Conservation (phyloP, 2,888 invertebrate species). For the Chymomyza caudatula region DNA sequence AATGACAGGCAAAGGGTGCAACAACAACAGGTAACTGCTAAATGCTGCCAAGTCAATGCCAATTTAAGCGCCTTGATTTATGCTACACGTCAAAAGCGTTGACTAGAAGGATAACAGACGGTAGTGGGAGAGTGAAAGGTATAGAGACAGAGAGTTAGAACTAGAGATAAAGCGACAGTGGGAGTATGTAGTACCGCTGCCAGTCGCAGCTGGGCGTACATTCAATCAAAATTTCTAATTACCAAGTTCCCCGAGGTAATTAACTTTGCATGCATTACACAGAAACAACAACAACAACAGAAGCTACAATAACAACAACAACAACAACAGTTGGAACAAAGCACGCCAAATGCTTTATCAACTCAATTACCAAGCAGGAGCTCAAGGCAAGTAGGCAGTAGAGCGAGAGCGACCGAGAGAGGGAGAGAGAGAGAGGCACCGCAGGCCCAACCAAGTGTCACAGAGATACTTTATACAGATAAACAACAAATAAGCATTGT, state of each 20-base stretch:
- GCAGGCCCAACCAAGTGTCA: constrained; percentile 28
- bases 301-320: neutral
- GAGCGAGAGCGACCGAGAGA: no score
- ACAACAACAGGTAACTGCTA: constrained; percentile 13
- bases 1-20: constrained; percentile 15
- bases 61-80: constrained; percentile 45
- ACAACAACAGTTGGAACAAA: constrained; percentile 52
- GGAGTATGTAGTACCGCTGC: constrained; percentile 10
- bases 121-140: neutral
- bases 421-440: no score
- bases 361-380: constrained; percentile 56
- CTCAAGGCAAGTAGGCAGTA: neutral
- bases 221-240: constrained; percentile 71
- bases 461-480: constrained; percentile 63
- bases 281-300: constrained; percentile 19
- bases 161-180: neutral
- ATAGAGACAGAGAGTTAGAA: neutral
- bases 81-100: constrained; percentile 6
- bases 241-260: constrained; percentile 68
- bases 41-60: constrained; percentile 21
- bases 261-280: constrained; percentile 70
- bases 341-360: constrained; percentile 56
- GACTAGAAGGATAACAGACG: constrained; percentile 9
- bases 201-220: constrained; percentile 39
- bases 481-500: constrained; percentile 72